A percentile compares a stretch with the other conserved stretches of the same genome.
Evolutionary conservation across 2,888 invertebrate species (phyloP).

Genomic region (Drosophila niveifrons): DNA sequence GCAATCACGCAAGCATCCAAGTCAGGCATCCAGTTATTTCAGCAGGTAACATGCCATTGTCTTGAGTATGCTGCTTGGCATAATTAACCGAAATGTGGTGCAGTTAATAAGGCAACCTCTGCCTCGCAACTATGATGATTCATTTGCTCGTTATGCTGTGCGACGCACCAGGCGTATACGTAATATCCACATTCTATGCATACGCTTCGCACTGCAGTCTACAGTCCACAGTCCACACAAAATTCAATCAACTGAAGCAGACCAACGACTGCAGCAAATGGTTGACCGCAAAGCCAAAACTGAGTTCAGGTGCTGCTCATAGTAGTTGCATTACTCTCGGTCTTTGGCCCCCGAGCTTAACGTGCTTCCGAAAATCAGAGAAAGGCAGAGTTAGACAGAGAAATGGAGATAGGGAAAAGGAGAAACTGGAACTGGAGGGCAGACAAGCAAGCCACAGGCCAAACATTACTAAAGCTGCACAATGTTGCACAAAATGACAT

Average conservation of each 20-base stretch:
- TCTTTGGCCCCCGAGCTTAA: background rate
- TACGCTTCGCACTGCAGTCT: background rate
- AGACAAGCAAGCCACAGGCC: slow-evolving; percentile 26
- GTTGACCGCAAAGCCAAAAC: slow-evolving; percentile 51
- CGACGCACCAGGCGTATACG: slow-evolving; percentile 15
- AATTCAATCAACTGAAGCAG: slow-evolving; percentile 36
- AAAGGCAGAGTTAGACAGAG: background rate
- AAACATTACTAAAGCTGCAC: slow-evolving; percentile 10
- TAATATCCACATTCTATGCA: slow-evolving; percentile 18
- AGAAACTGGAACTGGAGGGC: background rate
- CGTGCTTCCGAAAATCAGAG: background rate
- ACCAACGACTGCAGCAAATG: slow-evolving; percentile 48
- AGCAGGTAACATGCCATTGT: background rate
- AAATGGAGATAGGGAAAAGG: too few relatives aligned
- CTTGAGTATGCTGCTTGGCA: slow-evolving; percentile 28
- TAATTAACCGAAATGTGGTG: slow-evolving; percentile 49
- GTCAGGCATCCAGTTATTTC: background rate
- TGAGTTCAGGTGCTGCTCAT: slow-evolving; percentile 29
- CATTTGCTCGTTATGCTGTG: slow-evolving; percentile 26
- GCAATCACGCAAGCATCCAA: slow-evolving; percentile 7
- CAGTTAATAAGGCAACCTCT: slow-evolving; percentile 42
- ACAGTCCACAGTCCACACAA: background rate
- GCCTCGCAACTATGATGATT: slow-evolving; percentile 5
- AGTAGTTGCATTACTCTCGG: slow-evolving; percentile 33
- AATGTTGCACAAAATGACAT: slow-evolving; percentile 8